Base-by-base conservation (phyloP, 2,113 vertebrate species). In the Hyaena hyaena region DNA sequence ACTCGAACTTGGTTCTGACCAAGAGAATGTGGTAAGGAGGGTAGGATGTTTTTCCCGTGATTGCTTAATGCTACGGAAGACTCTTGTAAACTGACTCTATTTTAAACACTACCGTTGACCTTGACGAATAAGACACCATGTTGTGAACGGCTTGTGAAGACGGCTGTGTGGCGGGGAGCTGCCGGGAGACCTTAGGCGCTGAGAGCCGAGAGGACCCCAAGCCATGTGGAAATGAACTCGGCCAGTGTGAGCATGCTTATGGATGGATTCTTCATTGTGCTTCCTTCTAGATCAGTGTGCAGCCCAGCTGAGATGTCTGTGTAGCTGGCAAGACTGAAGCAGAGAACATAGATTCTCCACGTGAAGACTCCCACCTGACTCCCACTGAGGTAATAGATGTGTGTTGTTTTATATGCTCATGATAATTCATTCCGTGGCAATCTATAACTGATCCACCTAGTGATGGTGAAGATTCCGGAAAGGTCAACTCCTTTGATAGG, bases 91-190 rank as follows among this genome's bases (percentile, higher is more conserved):
- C n/a, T 28, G 82, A 7, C 26, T 86, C 4, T 23, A 31, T 43
- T 4, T 63, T 92, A 69, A 39, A 39, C 0, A 14, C 15, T 63
- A 7, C 4, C 45, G 2, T 83, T 81, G 35, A 10, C n/a, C 8
- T 86, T 81, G 35, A 66, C 48, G 48, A 91, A 53, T 39, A 71
- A 89, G 45, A 4, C 66, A 12, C 35, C 11, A 55, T 26, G 11
- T 8, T 69, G 10, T 39, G 7, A 88, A 43, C 35, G 90, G 55
- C 4, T 88, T 69, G 26, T 65, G 35, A 5, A 83, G 23, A 58
- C 48, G 10, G 16, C 8, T 3, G 35, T 1, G 4, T 16, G 6
- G 33, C 7, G 11, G 1, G 26, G 48, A 55, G 61, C 5, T 6
- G 4, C 65, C 50, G 10, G 3, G 10, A 50, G 19, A 5, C 39